Conservation (phyloP, 2,797 vertebrate genomes). For the Limosa lapponica region DNA sequence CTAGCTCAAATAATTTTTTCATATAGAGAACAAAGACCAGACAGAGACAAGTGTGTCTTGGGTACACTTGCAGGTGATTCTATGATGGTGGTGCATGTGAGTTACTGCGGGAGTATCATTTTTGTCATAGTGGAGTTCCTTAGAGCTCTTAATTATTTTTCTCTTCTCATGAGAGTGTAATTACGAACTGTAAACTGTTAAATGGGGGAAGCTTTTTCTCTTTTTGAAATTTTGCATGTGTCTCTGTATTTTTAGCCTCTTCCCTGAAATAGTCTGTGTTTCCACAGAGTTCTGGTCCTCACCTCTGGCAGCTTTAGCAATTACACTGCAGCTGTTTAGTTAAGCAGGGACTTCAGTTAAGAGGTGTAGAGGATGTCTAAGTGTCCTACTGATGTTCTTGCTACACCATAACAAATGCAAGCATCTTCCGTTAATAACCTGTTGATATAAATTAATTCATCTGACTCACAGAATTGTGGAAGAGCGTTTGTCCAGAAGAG, state of each 20-base stretch:
- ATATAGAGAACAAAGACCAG: neutral
- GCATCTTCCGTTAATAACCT: neutral
- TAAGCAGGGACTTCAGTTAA: neutral
- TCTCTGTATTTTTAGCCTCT: neutral
- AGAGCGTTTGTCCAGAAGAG: neutral
- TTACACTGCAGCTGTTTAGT: neutral
- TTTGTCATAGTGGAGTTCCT: neutral
- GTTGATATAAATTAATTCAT: neutral
- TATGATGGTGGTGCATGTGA: rapidly evolving
- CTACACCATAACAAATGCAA: neutral
- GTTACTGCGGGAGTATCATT: neutral
- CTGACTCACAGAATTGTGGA: neutral
- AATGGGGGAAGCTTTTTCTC: neutral
- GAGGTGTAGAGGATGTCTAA: rapidly evolving
- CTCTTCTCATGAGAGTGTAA: neutral
- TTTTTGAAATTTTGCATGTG: neutral
- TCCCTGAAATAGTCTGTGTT: neutral
- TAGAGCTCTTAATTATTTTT: neutral
- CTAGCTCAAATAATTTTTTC: neutral
- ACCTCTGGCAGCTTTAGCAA: neutral
- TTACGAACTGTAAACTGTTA: neutral
- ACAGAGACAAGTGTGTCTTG: rapidly evolving
- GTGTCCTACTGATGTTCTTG: neutral
- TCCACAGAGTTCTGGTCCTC: neutral
- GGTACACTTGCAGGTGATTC: rapidly evolving